Evolutionary conservation across 2,888 invertebrate genomes (phyloP).

Genomic region (Hypsopygia costalis): DNA sequence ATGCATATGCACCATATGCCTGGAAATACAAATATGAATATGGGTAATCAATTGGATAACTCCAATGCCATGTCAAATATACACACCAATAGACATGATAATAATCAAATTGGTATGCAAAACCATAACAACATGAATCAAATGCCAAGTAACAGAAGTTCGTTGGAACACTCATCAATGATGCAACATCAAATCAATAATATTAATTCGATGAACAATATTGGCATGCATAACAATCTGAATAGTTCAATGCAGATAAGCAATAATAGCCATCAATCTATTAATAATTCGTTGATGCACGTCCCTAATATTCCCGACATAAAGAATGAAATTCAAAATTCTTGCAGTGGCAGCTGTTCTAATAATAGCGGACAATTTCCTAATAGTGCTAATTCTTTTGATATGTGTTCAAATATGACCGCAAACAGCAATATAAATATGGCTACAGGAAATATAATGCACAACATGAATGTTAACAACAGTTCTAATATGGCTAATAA

Average conservation of each 20-base stretch:
- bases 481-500: slow-evolving; percentile 58
- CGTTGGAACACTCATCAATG: slow-evolving; percentile 64
- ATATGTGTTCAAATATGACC: slow-evolving; percentile 63
- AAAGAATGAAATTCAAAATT: slow-evolving; percentile 69
- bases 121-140: slow-evolving; percentile 65
- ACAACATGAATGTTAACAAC: slow-evolving; percentile 60
- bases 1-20: slow-evolving; percentile 74
- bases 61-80: slow-evolving; percentile 52
- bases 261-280: slow-evolving; percentile 56
- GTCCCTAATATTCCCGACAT: slow-evolving; percentile 70
- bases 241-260: slow-evolving; percentile 64
- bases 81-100: slow-evolving; percentile 64
- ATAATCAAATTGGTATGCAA: slow-evolving; percentile 59
- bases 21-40: slow-evolving; percentile 50
- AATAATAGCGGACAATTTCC: slow-evolving; percentile 57
- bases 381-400: slow-evolving; percentile 59
- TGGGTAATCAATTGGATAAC: slow-evolving; percentile 62
- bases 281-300: slow-evolving; percentile 66
- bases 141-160: slow-evolving; percentile 62
- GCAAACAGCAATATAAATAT: slow-evolving; percentile 54
- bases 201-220: slow-evolving; percentile 55
- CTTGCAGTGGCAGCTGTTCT: slow-evolving; percentile 68
- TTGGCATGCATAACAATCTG: slow-evolving; percentile 63
- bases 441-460: slow-evolving; percentile 59
- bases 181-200: slow-evolving; percentile 72